phyloP scores from a whole-genome alignment of 2,888 invertebrate species.

The Sesia apiformis region DNA sequence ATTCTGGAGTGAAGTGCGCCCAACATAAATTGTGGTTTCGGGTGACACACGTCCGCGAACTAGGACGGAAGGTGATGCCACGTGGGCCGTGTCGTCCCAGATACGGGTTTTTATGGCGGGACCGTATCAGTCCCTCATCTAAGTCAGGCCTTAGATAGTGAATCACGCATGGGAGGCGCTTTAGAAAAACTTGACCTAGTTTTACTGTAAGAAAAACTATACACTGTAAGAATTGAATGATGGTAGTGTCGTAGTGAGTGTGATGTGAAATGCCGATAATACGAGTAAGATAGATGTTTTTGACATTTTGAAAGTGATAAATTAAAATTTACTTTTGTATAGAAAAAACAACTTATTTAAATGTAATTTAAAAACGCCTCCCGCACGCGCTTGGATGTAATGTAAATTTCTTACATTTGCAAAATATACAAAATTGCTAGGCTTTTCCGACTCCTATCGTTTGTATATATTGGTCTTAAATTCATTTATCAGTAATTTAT shows the following conservation, averaged over 20 bases:
- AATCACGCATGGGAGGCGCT: constrained; percentile 50
- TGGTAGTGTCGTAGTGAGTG: background rate
- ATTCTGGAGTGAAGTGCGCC: constrained; percentile 32
- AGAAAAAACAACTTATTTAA: no score
- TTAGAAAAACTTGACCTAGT: constrained; percentile 52
- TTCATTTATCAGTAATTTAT: no score
- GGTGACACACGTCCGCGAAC: constrained; percentile 54
- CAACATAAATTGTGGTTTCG: constrained; percentile 55
- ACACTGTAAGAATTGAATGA: constrained; percentile 4
- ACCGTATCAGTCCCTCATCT: constrained; percentile 61
- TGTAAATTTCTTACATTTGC: no score
- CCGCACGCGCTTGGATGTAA: no score
- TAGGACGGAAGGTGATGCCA: constrained; percentile 53
- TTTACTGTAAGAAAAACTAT: constrained; percentile 19
- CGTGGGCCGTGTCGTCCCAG: constrained; percentile 44
- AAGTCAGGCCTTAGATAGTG: constrained; percentile 58
- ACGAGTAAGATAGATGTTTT: no score
- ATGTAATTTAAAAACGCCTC: no score
- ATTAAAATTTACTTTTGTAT: no score
- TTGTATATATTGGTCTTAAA: no score
- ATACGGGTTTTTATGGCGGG: constrained; percentile 64
- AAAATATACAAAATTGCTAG: no score
- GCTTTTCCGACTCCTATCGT: no score
- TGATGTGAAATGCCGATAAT: no score
- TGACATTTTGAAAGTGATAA: no score